Evolutionary conservation across 53 echinoderm and acorn worm species (phyloP).

Genomic region (Temnopleurus reevesii): DNA sequence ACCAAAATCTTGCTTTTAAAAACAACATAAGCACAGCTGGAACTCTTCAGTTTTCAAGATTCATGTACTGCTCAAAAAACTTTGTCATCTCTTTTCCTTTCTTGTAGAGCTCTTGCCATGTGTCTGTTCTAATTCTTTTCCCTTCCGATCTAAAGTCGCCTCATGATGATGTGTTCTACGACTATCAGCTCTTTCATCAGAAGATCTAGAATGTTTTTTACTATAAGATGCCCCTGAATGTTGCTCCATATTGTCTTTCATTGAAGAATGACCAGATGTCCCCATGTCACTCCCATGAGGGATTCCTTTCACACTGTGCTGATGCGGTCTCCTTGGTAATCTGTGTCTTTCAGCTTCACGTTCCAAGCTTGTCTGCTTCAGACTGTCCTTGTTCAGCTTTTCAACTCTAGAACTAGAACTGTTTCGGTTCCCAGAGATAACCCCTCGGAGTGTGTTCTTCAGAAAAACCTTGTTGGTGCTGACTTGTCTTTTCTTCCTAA

Average conservation of each 20-base stretch:
- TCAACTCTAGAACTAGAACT: not conserved
- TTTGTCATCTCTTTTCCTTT: too few relatives aligned
- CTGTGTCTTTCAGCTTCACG: not conserved
- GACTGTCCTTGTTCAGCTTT: not conserved
- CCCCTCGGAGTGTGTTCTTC: slow-evolving; percentile 27
- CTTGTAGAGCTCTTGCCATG: too few relatives aligned
- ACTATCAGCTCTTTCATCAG: not conserved
- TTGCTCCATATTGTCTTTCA: not conserved
- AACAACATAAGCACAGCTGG: too few relatives aligned
- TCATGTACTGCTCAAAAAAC: too few relatives aligned
- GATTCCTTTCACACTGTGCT: not conserved
- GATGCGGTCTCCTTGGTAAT: not conserved
- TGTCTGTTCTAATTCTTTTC: too few relatives aligned
- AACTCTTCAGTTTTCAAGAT: too few relatives aligned
- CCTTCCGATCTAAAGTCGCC: not conserved
- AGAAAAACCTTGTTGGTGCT: slow-evolving; percentile 29
- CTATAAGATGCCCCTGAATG: not conserved
- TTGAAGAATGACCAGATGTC: not conserved
- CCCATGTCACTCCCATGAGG: not conserved
- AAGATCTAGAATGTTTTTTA: not conserved
- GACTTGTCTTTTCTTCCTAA: slow-evolving; percentile 20
- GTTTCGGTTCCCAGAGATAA: not conserved
- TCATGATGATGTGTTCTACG: not conserved
- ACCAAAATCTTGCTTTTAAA: too few relatives aligned
- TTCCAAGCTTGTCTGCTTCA: not conserved